A percentile compares a stretch with the other conserved stretches of the same genome.
These are phyloP conservation scores for Morone saxatilis DNA, from an alignment of 2,113 vertebrate genomes.

Conservation along the genomic window DNA sequence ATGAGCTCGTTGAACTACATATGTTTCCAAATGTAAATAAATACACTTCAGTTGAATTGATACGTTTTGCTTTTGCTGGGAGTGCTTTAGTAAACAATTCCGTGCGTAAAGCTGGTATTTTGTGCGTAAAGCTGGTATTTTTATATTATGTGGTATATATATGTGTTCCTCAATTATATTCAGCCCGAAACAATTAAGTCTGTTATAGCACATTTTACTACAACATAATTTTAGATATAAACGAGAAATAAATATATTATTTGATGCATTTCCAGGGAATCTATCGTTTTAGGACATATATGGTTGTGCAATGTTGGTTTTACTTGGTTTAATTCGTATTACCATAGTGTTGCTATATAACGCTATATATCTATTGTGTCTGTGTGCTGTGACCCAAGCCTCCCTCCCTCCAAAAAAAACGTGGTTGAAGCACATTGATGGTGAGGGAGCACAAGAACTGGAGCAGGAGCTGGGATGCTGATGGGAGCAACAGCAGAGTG, in stretches of 20 bases:
- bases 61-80: background rate
- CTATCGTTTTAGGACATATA: too few relatives aligned
- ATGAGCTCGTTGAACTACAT: background rate
- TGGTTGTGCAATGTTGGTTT: background rate
- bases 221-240: background rate
- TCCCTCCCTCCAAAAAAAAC: background rate
- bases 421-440: constrained; percentile 36
- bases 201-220: too few relatives aligned
- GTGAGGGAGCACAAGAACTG: constrained; percentile 27
- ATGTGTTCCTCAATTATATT: background rate
- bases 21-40: constrained; percentile 8
- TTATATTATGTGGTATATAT: too few relatives aligned
- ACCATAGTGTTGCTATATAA: background rate
- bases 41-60: background rate
- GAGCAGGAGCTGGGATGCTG: constrained; percentile 44
- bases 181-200: background rate
- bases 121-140: background rate
- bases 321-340: background rate
- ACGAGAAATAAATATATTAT: background rate
- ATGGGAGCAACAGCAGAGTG: constrained; percentile 25
- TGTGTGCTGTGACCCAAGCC: background rate
- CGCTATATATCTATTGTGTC: constrained; percentile 3
- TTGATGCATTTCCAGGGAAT: background rate
- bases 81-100: background rate
- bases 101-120: background rate